phyloP scores from a whole-genome alignment of 2,888 invertebrate species.

The Drosophila formosana region DNA sequence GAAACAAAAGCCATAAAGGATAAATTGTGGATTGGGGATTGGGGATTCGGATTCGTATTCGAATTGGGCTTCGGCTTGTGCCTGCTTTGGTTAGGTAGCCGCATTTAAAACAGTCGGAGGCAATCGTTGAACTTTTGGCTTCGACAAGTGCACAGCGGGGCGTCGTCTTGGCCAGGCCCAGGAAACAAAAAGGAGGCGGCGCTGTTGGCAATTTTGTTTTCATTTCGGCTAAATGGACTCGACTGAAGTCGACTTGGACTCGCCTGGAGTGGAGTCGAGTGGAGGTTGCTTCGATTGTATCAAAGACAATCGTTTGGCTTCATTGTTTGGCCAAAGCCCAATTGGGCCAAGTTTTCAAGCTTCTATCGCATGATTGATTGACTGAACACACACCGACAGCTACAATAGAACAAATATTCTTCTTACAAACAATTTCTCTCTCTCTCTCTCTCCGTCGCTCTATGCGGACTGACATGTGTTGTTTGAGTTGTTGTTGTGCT shows the following conservation, averaged over 20 bases:
- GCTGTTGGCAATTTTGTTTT: constrained; percentile 73
- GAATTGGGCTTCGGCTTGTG: constrained; percentile 9
- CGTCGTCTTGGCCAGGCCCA: constrained; percentile 57
- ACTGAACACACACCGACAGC: constrained; percentile 39
- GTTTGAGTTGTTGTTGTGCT: constrained; percentile 53
- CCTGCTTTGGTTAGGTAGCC: constrained; percentile 66
- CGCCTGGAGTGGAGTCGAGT: constrained; percentile 6
- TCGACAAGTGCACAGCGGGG: constrained; percentile 84
- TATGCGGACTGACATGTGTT: constrained; percentile 33
- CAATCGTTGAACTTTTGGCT: constrained; percentile 78
- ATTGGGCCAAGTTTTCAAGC: constrained; percentile 67
- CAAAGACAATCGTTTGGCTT: constrained; percentile 50
- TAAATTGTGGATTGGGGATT: constrained; percentile 67
- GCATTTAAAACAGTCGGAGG: constrained; percentile 67
- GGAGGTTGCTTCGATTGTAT: constrained; percentile 44
- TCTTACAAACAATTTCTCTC: constrained; percentile 63
- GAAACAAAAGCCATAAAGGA: constrained; percentile 79
- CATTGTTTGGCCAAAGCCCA: constrained; percentile 58
- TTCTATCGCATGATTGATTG: constrained; percentile 66
- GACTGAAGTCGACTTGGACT: constrained; percentile 14
- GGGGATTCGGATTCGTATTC: constrained; percentile 5
- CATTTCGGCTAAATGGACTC: constrained; percentile 70
- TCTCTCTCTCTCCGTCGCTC: constrained; percentile 13
- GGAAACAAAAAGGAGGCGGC: constrained; percentile 49
- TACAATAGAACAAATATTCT: constrained; percentile 49